Evolutionary conservation across 2,888 invertebrate genomes (phyloP).

Genomic region (Gnatocerus cornutus): DNA sequence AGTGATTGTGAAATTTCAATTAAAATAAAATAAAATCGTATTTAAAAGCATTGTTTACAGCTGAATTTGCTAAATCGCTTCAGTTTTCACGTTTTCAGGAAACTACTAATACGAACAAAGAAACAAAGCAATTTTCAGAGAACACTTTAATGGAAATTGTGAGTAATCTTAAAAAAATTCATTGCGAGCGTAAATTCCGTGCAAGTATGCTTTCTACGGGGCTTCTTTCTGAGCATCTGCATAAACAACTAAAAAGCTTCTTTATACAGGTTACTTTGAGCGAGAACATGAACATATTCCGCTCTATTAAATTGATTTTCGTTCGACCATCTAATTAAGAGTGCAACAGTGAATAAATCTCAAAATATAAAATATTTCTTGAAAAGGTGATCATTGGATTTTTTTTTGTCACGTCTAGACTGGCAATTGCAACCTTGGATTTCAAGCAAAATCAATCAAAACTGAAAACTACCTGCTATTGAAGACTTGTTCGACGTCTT

Average conservation of each 20-base stretch:
- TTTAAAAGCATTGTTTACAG: too few relatives aligned
- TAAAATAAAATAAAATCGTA: too few relatives aligned
- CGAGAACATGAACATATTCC: slow-evolving; percentile 37
- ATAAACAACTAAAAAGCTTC: slow-evolving; percentile 37
- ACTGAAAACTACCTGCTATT: slow-evolving; percentile 33
- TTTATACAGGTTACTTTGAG: slow-evolving; percentile 29
- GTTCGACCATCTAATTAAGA: neutral
- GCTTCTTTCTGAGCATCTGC: slow-evolving; percentile 22
- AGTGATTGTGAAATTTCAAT: too few relatives aligned
- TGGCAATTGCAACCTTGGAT: slow-evolving; percentile 22
- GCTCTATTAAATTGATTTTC: slow-evolving; percentile 34
- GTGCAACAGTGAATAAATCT: slow-evolving; percentile 9
- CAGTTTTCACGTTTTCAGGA: too few relatives aligned
- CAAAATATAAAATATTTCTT: neutral
- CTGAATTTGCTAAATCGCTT: too few relatives aligned
- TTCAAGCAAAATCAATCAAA: slow-evolving; percentile 33
- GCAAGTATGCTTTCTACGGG: slow-evolving; percentile 20
- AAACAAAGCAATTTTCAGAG: neutral
- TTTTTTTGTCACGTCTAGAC: slow-evolving; percentile 29
- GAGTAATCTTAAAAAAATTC: slow-evolving; percentile 2
- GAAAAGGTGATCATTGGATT: too few relatives aligned
- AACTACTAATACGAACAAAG: too few relatives aligned
- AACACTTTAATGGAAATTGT: neutral
- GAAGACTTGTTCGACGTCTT: slow-evolving; percentile 10
- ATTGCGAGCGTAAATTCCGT: slow-evolving; percentile 3